phyloP scores from a whole-genome alignment of 37 sponge, comb jelly and placozoan genomes.

The Aplysina aerophoba region DNA sequence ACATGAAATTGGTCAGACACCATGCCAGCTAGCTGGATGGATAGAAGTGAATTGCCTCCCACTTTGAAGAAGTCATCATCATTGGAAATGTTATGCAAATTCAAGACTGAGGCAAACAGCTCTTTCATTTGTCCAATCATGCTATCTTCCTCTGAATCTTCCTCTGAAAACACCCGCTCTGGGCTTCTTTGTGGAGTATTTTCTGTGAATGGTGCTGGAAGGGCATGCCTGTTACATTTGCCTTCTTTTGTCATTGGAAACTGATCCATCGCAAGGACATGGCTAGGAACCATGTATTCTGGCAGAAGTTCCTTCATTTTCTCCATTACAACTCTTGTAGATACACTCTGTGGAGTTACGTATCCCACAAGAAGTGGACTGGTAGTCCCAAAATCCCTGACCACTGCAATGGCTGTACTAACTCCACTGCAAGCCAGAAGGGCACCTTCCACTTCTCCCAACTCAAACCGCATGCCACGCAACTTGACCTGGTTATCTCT shows the following conservation, averaged over 20 bases:
- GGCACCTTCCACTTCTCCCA: slow-evolving; percentile 53
- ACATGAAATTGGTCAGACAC: slow-evolving; percentile 18
- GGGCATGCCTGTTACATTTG: slow-evolving; percentile 45
- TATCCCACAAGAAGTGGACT: slow-evolving; percentile 40
- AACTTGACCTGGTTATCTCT: slow-evolving; percentile 69
- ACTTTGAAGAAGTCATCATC: slow-evolving; percentile 56
- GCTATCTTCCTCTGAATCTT: neutral
- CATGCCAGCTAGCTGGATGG: slow-evolving; percentile 26
- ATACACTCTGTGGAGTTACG: slow-evolving; percentile 10
- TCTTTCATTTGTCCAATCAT: neutral
- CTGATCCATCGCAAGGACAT: slow-evolving; percentile 31
- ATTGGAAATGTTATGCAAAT: neutral
- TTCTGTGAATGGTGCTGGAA: neutral
- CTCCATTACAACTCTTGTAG: neutral
- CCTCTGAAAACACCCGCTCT: neutral
- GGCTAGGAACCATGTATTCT: slow-evolving; percentile 63
- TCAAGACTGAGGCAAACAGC: slow-evolving; percentile 37
- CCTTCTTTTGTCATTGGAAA: slow-evolving; percentile 49
- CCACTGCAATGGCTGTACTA: slow-evolving; percentile 28
- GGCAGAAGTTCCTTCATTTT: slow-evolving; percentile 37
- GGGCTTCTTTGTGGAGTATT: neutral
- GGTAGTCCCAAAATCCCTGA: slow-evolving; percentile 8
- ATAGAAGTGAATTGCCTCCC: slow-evolving; percentile 65
- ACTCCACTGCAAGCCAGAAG: slow-evolving; percentile 13
- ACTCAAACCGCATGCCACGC: slow-evolving; percentile 67